Evolutionary conservation across 2,113 vertebrate genomes (phyloP), one percentile per base, ranked within the genome.

Genomic region (Bufo gargarizans): DNA sequence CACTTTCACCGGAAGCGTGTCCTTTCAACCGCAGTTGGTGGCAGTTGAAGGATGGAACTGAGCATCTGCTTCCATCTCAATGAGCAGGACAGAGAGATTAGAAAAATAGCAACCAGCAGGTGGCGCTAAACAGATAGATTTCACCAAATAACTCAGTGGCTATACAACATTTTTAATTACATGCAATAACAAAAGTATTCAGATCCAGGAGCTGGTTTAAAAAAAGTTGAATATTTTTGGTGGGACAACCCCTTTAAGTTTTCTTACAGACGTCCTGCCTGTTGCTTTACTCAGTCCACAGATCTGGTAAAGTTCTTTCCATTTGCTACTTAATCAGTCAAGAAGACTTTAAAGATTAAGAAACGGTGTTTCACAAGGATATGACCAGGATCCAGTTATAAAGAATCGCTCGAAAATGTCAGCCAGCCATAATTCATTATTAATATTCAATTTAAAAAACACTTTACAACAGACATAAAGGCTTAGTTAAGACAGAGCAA

Each of bases 381-480:
- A 19, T 49, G 45, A 45, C 71, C 7, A 72, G 71, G 71, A 16
- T 72, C 71, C 71, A 16, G 9, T 56, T 58, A 33, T 56, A 56
- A 33, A 58, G 79, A 6, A 61, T 19, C 20, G 17, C 33, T 19
- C 17, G 43, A 19, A 22, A 61, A 61, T 61, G 79, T 63, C 79
- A 82, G 58, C 49, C 3, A 65, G 45, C 16, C 59, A 65, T 65
- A 82, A 82, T 65, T 82, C 19, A 47, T 47, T 82, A 82, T 82
- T 47, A 82, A 82, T 49, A 82, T 63, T 47, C 80, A 82, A 82
- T 63, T 33, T 82, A 22, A 82, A 63, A 76, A 63, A 61, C 79
- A 63, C 56, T 63, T 61, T 82, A 43, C 58, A 47, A 63, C 43
- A 82, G 58, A 82, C 80, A 65, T 65, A 82, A 65, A 20, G 43